Base-by-base conservation (phyloP, 2,888 invertebrate genomes). In the Aspidapion aeneum region DNA sequence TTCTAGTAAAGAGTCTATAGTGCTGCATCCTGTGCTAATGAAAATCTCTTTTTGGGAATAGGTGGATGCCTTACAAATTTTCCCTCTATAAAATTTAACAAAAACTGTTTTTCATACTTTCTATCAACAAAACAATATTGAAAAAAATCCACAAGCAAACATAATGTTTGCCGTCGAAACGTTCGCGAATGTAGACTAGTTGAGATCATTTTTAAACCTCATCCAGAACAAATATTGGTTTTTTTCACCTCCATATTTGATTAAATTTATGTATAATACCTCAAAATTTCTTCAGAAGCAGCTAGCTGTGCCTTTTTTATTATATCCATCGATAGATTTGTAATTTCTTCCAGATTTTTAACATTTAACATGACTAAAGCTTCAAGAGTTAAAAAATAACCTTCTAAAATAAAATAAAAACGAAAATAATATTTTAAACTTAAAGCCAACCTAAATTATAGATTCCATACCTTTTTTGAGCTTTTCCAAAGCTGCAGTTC, bases 1-100 rank as follows among this genome's bases (percentile, higher is more conserved):
- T 70, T 80, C 78, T 18, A 90, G 76, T 65, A 86, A 75, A 21
- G 73, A 73, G 76, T 93, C 87, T 60, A 92, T 79, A 58, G 75
- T 74, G 57, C 71, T 54, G 77, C 89, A 90, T 7, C 90, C 90
- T 60, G 80, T 81, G 54, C 75, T 72, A 66, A 85, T 65, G 70
- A 12, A 12, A 12, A 12, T 3, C 12, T 35, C 5, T 35, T 35
- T 35, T 35, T 3, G 35, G 3, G 35, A 35, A 35, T 7, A 7
- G 12, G 12, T 3, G 35, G 35, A 35, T 35, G 35, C 35, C 35
- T 3, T 35, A 7, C 12, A 12, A 35, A 35, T 35, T 35, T 35
- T 35, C 3, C 5, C 35, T 7, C 35, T 35, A 35, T n/a, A n/a
- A n/a, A n/a, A n/a, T n/a, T n/a, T n/a, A n/a, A n/a, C n/a, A n/a